Evolutionary conservation across 2,113 vertebrate genomes (phyloP).

Genomic region (Neolamprologus caudopunctatus): DNA sequence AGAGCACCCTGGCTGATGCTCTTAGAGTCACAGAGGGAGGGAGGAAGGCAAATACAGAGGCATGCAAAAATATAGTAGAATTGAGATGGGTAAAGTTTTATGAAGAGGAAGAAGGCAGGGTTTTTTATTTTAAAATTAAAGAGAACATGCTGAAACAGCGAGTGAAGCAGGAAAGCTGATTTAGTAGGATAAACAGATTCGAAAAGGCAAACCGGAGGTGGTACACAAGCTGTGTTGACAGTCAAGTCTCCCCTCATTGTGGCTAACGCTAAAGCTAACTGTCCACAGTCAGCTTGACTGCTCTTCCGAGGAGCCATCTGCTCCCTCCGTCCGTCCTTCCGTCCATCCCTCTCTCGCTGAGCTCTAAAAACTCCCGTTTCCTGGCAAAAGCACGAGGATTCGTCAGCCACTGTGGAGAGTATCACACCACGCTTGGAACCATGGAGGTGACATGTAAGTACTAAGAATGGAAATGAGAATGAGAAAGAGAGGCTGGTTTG

Average conservation of each 20-base stretch:
- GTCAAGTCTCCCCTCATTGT: conserved; percentile 28
- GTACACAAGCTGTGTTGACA: conserved; percentile 16
- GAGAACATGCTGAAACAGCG: not conserved
- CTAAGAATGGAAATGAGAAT: not conserved
- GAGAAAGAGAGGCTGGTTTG: not conserved
- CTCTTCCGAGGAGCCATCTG: conserved; percentile 33
- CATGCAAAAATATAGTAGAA: not conserved
- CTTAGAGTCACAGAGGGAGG: conserved; percentile 56
- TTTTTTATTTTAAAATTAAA: not conserved
- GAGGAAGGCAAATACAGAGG: conserved; percentile 39
- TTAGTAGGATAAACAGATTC: not conserved
- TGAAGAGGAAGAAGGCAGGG: not conserved
- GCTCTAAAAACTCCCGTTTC: conserved; percentile 2
- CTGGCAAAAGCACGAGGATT: conserved; percentile 20
- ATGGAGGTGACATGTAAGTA: conserved; percentile 78
- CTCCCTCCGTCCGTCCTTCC: conserved; percentile 3
- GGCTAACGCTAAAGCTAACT: conserved; percentile 31
- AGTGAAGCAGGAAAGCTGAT: not conserved
- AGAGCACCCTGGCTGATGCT: conserved; percentile 71
- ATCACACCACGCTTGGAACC: conserved; percentile 37
- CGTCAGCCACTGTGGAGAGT: conserved; percentile 54
- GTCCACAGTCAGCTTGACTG: conserved; percentile 15
- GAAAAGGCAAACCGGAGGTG: conserved; percentile 6
- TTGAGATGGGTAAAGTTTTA: not conserved
- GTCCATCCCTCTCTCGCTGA: conserved; percentile 5